Base-by-base conservation (phyloP, 2,888 invertebrate species). In the Drosophila conformis region DNA sequence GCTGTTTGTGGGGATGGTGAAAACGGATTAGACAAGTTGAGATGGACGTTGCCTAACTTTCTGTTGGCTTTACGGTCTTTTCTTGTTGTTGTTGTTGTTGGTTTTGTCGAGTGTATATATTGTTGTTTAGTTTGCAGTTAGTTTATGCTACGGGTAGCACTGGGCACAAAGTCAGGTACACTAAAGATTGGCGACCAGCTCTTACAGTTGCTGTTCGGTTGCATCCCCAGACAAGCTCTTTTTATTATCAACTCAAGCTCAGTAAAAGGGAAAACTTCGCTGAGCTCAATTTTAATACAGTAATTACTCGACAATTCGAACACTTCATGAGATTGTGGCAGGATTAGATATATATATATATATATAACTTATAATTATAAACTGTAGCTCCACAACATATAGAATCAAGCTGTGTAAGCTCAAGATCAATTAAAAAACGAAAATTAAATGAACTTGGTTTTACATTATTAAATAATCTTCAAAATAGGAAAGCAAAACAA, bases 1-100 rank as follows among this genome's bases (percentile, higher is more conserved):
- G 96, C 96, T 96, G 87, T 74, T 93, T 92, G 21, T 25, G 29
- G 35, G 38, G 57, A 60, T 62, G 29, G 31, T 27, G 56, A 57
- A 49, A 48, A 29, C 6, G 52, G 33, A 63, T 80, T 77, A 79
- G 48, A 21, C 15, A n/a, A 18, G 31, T 35, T 33, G 3, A 46
- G 13, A 46, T 48, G 25, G 15, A 21, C 21, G 2, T 8, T 66
- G 27, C 42, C 48, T 66, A 42, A 35, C 18, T 66, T n/a, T 57
- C 65, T 29, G 29, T 68, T 70, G 62, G 69, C 64, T 62, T 73
- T 61, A 36, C 73, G 27, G 79, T 78, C 69, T 51, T 33, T 81
- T 62, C 65, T 60, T 71, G 71, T 75, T 15, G 36, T 78, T 65
- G 65, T 49, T 67, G 36, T 78, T 65, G 65, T 49, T 67, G 72